Evolutionary conservation across 2,888 invertebrate species (phyloP).

Genomic region (Stegophylla sp.): DNA sequence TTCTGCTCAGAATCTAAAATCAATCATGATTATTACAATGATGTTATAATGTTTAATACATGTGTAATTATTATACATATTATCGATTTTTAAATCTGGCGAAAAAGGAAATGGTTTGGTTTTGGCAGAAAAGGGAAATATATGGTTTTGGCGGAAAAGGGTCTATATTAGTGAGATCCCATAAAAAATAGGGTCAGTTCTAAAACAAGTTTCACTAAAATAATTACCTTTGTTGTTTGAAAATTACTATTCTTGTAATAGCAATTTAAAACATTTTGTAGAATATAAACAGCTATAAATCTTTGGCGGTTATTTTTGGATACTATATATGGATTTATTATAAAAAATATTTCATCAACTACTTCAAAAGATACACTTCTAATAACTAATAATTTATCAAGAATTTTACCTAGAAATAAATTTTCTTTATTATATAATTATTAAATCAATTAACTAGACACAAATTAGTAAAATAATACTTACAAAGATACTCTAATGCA

Average conservation of each 20-base stretch:
- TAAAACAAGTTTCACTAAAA: too few species aligned
- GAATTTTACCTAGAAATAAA: conserved; percentile 32
- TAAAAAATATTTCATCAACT: conserved; percentile 74
- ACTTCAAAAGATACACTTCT: conserved; percentile 70
- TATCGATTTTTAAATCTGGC: too few species aligned
- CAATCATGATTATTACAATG: too few species aligned
- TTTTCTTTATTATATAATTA: neutral
- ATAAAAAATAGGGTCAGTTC: too few species aligned
- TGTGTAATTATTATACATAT: too few species aligned
- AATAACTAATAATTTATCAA: conserved; percentile 39
- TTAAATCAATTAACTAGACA: too few species aligned
- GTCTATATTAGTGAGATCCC: too few species aligned
- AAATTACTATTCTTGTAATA: conserved; percentile 72
- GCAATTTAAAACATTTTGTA: conserved; percentile 66
- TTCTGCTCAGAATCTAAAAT: too few species aligned
- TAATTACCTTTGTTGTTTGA: conserved; percentile 64
- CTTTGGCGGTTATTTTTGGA: conserved; percentile 75
- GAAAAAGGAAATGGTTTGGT: too few species aligned
- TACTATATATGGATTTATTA: conserved; percentile 74
- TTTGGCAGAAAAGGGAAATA: too few species aligned
- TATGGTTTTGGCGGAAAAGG: too few species aligned
- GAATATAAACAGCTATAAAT: conserved; percentile 69
- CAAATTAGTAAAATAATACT: neutral
- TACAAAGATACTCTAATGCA: conserved; percentile 40
- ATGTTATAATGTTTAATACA: too few species aligned